Base-by-base conservation (phyloP, 2,113 vertebrate species). In the Lamprologus lemairii region DNA sequence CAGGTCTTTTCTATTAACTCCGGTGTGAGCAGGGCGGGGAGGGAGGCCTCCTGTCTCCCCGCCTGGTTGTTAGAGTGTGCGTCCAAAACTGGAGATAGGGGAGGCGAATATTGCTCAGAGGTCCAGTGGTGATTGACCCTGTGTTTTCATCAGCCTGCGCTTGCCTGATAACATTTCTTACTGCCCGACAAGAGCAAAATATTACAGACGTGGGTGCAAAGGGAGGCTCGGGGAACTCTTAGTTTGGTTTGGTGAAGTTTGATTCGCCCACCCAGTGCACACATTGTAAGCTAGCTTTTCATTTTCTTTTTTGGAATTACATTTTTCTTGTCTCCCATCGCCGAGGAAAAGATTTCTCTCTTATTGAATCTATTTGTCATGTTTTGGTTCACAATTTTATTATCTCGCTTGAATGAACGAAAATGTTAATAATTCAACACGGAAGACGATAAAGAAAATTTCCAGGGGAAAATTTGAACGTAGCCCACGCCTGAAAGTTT, bases 1-100 rank as follows among this genome's bases (percentile, higher is more conserved):
- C 92, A 89, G 94, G 95, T 93, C 92, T 93, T 96, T 96, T 95
- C 96, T 95, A 95, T 96, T 96, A 96, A 95, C 94, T 95, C 87
- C 13, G 71, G 88, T 87, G 92, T 73, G 54, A 85, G 71, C 54
- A 19, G 35, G 63, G 60, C 7, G 82, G 86, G 75, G 93, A 90
- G 81, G 90, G 51, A 75, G 90, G 88, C 93, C 90, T 13, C 81
- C 88, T 79, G 89, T 81, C 84, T 78, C 65, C 51, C 81, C 49
- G 82, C 88, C 84, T 68, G 82, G 79, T 81, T 92, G 94, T 93
- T 90, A 90, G 86, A 87, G 51, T 51, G 17, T 81, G 84, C 83
- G 19, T 94, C 86, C 91, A 23, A 78, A 81, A 83, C 86, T 82
- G 88, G 86, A 87, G 93, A 94, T 86, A 84, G 90, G 73, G 80